Base-by-base conservation (phyloP, 2,113 vertebrate genomes). In the Choloepus hoffmanni region DNA sequence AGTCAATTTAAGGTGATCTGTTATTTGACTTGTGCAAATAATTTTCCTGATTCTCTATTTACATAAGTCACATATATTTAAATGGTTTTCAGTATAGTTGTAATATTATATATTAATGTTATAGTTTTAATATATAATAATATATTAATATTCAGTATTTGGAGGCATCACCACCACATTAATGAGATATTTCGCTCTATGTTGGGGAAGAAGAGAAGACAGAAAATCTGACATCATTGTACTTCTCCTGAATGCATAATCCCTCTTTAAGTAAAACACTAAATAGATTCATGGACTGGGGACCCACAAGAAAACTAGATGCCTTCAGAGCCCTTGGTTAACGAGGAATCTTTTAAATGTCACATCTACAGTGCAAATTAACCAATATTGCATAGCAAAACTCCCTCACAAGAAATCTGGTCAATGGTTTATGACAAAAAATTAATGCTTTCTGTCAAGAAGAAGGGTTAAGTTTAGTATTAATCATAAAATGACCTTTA, bases 401-500 rank as follows among this genome's bases (percentile, higher is more conserved):
- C 79, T 81, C 68, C 53, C 88, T 94, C 94, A 19, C 48, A 85
- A 95, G 96, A 95, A 96, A 96, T 95, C 95, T 92, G 91, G 92
- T 97, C 83, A 76, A 92, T 91, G 90, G 91, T 96, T 98, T 87
- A 97, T 96, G 96, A 97, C 93, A 96, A 96, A 98, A 97, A 98
- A 96, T 89, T 95, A 95, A 98, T 98, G 97, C 95, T 95, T 96
- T 89, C n/a, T 97, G 97, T 98, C 98, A 96, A 98, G 98, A 98
- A 92, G 72, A 68, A 96, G 98, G 97, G 96, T 96, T 98, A 97
- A 97, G 95, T 97, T 98, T 97, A 90, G 95, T 97, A 97, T 98
- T 97, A 98, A 98, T 98, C 97, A 98, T 97, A 84, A 89, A 97
- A 97, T 97, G 97, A 98, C 97, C 97, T 98, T 98, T 86, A 97